A percentile compares a stretch with the other conserved stretches of the same genome.
These are phyloP conservation scores for Amphipyra tragopoginis DNA, from an alignment of 2,888 invertebrate species.

Conservation along the genomic window DNA sequence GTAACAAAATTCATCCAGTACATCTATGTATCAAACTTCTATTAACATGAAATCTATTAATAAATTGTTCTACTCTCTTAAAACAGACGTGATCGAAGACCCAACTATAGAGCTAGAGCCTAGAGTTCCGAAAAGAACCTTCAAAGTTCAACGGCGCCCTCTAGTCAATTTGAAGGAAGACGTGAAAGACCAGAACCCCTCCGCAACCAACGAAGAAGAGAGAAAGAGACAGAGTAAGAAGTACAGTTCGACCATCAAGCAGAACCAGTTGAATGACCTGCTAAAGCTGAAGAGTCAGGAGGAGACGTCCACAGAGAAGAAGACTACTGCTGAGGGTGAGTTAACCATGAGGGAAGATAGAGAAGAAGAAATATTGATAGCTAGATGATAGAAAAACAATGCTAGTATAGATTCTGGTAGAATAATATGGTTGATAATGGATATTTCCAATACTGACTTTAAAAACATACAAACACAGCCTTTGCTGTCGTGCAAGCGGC, in stretches of 20 bases:
- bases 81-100: constrained; percentile 79
- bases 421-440: too few species aligned
- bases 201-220: constrained; percentile 84
- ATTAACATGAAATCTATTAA: too few species aligned
- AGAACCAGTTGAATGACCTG: constrained; percentile 81
- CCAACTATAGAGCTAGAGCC: constrained; percentile 71
- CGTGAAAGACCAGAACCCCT: constrained; percentile 77
- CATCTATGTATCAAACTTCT: too few species aligned
- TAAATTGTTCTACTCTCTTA: too few species aligned
- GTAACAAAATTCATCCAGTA: too few species aligned
- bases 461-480: too few species aligned
- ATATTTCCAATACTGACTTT: too few species aligned
- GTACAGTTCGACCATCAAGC: constrained; percentile 82
- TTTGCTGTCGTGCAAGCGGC: too few species aligned
- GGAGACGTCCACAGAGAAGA: constrained; percentile 73
- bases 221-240: constrained; percentile 86
- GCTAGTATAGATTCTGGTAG: too few species aligned
- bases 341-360: neutral
- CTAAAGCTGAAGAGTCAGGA: constrained; percentile 70
- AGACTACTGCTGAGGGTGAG: constrained; percentile 74
- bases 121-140: constrained; percentile 60
- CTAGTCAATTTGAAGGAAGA: constrained; percentile 76
- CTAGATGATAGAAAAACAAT: too few species aligned
- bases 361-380: neutral
- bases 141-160: constrained; percentile 79